These are phyloP conservation scores for Pachyramphus minor DNA, from an alignment of 2,113 vertebrate genomes.

Conservation along the genomic window DNA sequence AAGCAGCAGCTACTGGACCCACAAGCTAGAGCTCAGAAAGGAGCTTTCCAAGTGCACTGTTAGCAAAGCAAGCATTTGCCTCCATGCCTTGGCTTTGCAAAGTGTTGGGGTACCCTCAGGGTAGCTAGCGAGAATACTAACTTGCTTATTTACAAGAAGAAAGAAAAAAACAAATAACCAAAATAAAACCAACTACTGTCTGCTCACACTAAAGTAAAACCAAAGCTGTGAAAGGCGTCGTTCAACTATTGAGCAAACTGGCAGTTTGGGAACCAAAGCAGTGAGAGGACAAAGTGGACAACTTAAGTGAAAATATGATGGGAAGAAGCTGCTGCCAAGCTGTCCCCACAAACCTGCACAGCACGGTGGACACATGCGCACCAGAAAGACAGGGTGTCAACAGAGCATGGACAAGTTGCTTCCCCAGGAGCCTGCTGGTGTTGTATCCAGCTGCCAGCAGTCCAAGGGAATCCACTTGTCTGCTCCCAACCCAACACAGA, in stretches of 20 bases:
- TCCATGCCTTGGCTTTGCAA: accelerated
- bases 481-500: accelerated
- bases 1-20: background rate
- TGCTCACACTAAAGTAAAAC: background rate
- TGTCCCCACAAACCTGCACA: background rate
- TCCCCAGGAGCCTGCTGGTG: background rate
- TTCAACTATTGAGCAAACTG: background rate
- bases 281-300: background rate
- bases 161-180: background rate
- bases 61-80: background rate
- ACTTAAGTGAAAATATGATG: background rate
- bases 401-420: background rate
- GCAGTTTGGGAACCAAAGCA: background rate
- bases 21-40: background rate
- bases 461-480: background rate
- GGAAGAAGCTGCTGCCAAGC: background rate
- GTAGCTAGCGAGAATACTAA: background rate
- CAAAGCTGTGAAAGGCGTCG: background rate
- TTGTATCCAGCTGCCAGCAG: background rate
- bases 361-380: background rate
- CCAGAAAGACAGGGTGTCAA: accelerated
- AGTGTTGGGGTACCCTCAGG: background rate
- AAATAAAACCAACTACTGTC: background rate
- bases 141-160: background rate
- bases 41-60: background rate